Evolutionary conservation across 2,113 vertebrate species (phyloP), one percentile per base, ranked within the genome.

Genomic region (Zeus faber): DNA sequence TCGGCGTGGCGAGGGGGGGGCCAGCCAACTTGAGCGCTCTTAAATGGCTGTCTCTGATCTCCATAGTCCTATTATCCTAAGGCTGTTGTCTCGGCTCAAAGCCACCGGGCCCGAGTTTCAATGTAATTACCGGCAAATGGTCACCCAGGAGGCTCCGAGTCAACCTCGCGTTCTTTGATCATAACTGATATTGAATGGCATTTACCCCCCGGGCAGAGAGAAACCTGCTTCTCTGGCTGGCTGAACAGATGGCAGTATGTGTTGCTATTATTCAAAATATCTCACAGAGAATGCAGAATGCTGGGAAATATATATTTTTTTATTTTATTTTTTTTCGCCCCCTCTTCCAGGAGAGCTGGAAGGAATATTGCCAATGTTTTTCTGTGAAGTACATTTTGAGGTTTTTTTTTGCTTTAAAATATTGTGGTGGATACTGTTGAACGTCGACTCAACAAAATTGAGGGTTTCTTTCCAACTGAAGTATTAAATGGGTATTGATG

Each of bases 181-280:
- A 72, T 65, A 70, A 67, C 58, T 60, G 62, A 81, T 77, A 63
- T 35, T 51, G 69, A 73, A 77, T 75, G 58, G 70, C 63, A 67
- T 72, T 73, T 60, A 64, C 67, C 58, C 54, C 74, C 70, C 39
- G 60, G 61, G 40, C 49, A 22, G 71, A 71, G 65, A 22, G 44
- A 69, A 81, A 65, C 58, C 72, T 65, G 62, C 60, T 64, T 69
- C 54, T 61, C 39, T 65, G 66, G 50, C 63, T 80, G 13, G 41
- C 47, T 43, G 73, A 72, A 74, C 80, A 85, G 76, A 83, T 83
- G 76, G 80, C 62, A 59, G 51, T 67, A 69, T 62, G 14, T 62
- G 45, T 61, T 65, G 62, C 61, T 70, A 65, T 75, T 79, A 75
- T 81, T 74, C 66, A 52, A 67, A 83, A 72, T 58, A 62, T 65